phyloP scores from a whole-genome alignment of 2,888 invertebrate species.

The Helleia helle region DNA sequence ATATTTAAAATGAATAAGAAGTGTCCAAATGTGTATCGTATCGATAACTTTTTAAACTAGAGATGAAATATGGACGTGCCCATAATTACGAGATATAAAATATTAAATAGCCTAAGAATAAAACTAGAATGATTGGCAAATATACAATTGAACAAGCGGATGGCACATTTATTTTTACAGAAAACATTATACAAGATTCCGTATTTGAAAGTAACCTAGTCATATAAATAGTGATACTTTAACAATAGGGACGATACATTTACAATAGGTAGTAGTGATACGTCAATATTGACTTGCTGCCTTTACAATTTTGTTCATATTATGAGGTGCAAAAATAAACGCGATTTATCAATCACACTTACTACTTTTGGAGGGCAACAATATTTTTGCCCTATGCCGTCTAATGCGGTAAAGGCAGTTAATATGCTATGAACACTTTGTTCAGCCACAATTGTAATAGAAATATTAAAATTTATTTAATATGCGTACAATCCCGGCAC shows the following conservation, averaged over 20 bases:
- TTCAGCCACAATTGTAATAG: too few relatives aligned
- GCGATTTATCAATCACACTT: too few relatives aligned
- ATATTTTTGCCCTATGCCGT: too few relatives aligned
- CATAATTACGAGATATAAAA: constrained; percentile 29
- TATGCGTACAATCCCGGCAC: too few relatives aligned
- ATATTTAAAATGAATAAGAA: too few relatives aligned
- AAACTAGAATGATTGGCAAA: constrained; percentile 34
- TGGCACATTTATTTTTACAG: constrained; percentile 62
- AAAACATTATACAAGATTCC: constrained; percentile 39
- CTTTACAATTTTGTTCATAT: too few relatives aligned
- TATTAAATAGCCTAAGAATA: constrained; percentile 27
- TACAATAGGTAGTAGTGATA: neutral
- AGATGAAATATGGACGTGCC: constrained; percentile 46
- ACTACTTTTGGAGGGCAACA: too few relatives aligned
- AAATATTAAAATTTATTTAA: too few relatives aligned
- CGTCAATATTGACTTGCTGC: too few relatives aligned
- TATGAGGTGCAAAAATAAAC: too few relatives aligned
- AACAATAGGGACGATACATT: constrained; percentile 20
- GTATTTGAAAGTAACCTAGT: constrained; percentile 31
- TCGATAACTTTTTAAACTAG: constrained; percentile 19
- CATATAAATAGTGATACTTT: constrained; percentile 26
- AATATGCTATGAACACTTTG: too few relatives aligned
- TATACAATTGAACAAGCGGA: constrained; percentile 61
- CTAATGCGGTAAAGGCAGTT: too few relatives aligned
- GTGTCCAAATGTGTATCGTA: constrained; percentile 11